phyloP scores from a whole-genome alignment of 2,113 vertebrate genomes.

The Rhadina sibilatrix region DNA sequence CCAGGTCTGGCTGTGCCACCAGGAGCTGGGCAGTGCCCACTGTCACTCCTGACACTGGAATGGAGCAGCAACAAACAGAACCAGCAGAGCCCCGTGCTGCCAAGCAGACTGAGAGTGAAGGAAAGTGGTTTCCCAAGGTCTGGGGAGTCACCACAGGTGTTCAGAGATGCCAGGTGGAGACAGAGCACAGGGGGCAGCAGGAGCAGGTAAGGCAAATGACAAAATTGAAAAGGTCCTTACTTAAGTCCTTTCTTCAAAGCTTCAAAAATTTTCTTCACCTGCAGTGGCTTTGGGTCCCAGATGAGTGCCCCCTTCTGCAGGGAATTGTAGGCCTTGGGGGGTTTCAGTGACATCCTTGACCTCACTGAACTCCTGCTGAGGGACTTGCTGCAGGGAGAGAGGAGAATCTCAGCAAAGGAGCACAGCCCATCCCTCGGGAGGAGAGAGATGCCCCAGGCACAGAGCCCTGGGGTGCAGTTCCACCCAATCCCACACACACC shows the following conservation, averaged over 20 bases:
- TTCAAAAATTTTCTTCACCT: slow-evolving; percentile 89
- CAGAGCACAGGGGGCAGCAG: neutral
- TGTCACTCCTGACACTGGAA: rapidly evolving
- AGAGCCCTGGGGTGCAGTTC: rapidly evolving
- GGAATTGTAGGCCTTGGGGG: slow-evolving; percentile 76
- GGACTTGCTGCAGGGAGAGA: slow-evolving; percentile 66
- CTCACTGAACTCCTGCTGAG: slow-evolving; percentile 79
- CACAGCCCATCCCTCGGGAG: neutral
- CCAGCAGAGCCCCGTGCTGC: neutral
- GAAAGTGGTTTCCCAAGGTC: neutral
- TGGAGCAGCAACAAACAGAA: neutral
- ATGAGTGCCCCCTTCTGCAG: slow-evolving; percentile 71
- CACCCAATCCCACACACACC: rapidly evolving
- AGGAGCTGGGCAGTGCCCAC: rapidly evolving
- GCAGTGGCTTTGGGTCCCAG: slow-evolving; percentile 82
- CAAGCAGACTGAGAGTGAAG: neutral
- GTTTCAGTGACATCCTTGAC: slow-evolving; percentile 74
- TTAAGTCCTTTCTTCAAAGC: slow-evolving; percentile 89
- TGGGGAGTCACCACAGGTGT: neutral
- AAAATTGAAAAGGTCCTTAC: slow-evolving; percentile 72
- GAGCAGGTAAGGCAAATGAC: neutral
- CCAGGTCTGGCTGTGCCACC: neutral
- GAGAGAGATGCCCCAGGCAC: neutral
- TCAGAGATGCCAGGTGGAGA: neutral
- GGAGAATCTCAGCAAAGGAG: neutral